Conservation (phyloP, 1,140 invertebrate species). For the Monochamus saltuarius region DNA sequence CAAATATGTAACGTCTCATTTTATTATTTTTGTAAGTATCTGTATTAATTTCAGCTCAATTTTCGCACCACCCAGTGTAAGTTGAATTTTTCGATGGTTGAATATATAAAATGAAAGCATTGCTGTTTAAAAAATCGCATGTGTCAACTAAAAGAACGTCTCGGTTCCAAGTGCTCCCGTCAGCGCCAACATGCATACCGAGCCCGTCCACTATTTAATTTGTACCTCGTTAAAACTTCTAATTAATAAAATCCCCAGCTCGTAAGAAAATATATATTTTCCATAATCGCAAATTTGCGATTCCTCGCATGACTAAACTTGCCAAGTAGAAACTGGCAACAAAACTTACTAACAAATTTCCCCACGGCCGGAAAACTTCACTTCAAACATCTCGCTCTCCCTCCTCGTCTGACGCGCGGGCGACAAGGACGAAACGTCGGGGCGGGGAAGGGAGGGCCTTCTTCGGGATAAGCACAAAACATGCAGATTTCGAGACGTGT, state of each 20-base stretch:
- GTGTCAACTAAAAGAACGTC: too few species aligned
- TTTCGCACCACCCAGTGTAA: too few species aligned
- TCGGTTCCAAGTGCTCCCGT: too few species aligned
- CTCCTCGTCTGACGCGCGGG: background rate
- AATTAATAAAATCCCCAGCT: constrained; percentile 23
- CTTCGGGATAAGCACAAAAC: constrained; percentile 28
- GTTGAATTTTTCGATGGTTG: too few species aligned
- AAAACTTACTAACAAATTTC: constrained; percentile 35
- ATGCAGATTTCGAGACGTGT: constrained; percentile 33
- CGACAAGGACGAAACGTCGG: background rate
- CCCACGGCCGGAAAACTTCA: constrained; percentile 22
- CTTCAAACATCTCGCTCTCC: constrained; percentile 9
- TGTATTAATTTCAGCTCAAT: too few species aligned
- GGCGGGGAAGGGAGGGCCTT: background rate
- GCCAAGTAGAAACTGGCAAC: constrained; percentile 35
- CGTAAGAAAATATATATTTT: constrained; percentile 35
- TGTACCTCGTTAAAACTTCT: constrained; percentile 24
- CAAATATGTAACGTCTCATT: too few species aligned
- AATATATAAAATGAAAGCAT: too few species aligned
- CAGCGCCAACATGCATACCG: too few species aligned
- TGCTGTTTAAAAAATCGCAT: too few species aligned
- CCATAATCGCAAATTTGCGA: constrained; percentile 39
- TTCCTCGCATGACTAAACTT: constrained; percentile 37
- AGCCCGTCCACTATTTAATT: constrained; percentile 12
- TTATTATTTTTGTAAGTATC: too few species aligned